Conservation (phyloP, 1,140 invertebrate species). For the Cephus cinctus region DNA sequence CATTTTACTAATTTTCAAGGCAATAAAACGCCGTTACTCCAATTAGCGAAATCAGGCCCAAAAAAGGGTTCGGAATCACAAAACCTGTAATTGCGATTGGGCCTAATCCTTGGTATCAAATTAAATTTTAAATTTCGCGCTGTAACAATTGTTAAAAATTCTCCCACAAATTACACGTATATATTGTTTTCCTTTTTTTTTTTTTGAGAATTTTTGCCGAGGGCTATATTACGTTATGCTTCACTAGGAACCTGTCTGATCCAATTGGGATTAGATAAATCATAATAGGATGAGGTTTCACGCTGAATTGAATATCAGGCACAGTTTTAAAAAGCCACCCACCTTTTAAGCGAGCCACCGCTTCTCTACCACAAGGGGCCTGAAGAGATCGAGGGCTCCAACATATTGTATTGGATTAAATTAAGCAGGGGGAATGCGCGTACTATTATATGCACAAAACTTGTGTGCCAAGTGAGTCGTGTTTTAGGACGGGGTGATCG, state of each 20-base stretch:
- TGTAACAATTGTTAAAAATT: no score
- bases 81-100: no score
- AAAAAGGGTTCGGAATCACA: no score
- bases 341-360: constrained; percentile 41
- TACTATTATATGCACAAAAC: constrained; percentile 44
- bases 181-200: no score
- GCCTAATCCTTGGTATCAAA: no score
- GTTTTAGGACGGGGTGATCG: constrained; percentile 26
- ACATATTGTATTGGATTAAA: constrained; percentile 57
- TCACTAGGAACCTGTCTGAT: constrained; percentile 42
- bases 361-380: constrained; percentile 16
- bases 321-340: constrained; percentile 53
- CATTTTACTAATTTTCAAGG: no score
- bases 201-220: no score
- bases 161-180: no score
- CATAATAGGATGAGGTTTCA: constrained; percentile 55
- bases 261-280: constrained; percentile 45
- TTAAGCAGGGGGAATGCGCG: constrained; percentile 40
- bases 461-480: constrained; percentile 53
- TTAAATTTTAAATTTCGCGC: no score
- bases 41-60: no score
- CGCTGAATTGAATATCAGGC: constrained; percentile 47
- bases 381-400: constrained; percentile 20
- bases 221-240: no score
- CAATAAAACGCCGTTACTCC: no score